Base-by-base conservation (phyloP, 2,797 vertebrate species). In the Halcyon chelicuti region DNA sequence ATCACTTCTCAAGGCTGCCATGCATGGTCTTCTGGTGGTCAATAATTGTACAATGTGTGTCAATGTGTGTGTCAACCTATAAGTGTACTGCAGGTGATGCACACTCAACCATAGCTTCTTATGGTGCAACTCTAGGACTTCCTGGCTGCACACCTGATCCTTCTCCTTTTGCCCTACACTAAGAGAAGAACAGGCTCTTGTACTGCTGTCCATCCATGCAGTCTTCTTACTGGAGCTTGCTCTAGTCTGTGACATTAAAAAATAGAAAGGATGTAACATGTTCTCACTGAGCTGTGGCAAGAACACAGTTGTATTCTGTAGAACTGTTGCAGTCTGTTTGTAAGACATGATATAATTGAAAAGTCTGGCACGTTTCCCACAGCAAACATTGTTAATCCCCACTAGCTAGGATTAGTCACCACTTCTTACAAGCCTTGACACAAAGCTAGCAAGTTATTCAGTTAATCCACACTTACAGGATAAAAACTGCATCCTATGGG, bases 351-450 rank as follows among this genome's bases (percentile, higher is more conserved):
- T 94, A 96, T 95, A 97, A 96, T 95, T 96, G 96, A 95, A 93
- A 94, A 82, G 58, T 87, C 94, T 97, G 97, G 96, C 96, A 83
- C 61, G 83, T 96, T 93, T 96, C 93, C 96, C 95, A 86, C 57
- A 28, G 85, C 94, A 96, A 96, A 97, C 93, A 92, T 94, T 85
- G 95, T 88, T 97, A 97, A 96, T 97, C 93, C 93, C 87, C 87
- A 95, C 94, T 87, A 95, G 93, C 95, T 93, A 81, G 93, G 95
- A 97, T 97, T 97, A 97, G 97, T 97, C 97, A 96, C 93, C 60
- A 25, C 91, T 94, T 79, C 85, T 96, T 95, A 96, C 96, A 96
- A 96, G 94, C 86, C 94, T 93, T 95, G 96, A 96, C 97, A 97
- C 90, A 97, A 92, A 97, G 91, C 93, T 92, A 93, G 85, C 86